A percentile compares a stretch with the other conserved stretches of the same genome.
Evolutionary conservation across 2,113 vertebrate species (phyloP).

Genomic region (Elanoides forficatus): DNA sequence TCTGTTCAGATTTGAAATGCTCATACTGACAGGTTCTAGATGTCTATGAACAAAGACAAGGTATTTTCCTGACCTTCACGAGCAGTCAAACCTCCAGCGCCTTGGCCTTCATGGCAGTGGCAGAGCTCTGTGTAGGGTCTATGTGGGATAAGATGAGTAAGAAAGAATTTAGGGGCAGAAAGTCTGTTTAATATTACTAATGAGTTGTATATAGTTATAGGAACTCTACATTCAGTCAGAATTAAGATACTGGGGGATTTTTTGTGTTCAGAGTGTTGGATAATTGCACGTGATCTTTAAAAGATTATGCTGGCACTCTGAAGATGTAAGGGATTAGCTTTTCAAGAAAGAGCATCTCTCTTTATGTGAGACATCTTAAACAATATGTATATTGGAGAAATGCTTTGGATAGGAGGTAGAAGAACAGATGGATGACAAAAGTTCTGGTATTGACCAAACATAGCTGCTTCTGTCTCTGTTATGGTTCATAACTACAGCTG

Average conservation of each 20-base stretch:
- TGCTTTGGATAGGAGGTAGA: not conserved
- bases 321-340: not conserved
- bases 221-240: not conserved
- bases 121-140: not conserved
- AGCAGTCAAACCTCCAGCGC: not conserved
- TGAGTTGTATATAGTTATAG: not conserved
- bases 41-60: not conserved
- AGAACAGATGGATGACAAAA: not conserved
- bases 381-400: not conserved
- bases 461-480: not conserved
- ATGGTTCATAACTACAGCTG: not conserved
- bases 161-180: not conserved
- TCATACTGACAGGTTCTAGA: not conserved
- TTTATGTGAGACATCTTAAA: not conserved
- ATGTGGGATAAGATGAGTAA: not conserved
- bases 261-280: accelerated
- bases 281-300: not conserved
- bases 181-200: not conserved
- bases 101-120: not conserved
- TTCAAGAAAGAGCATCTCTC: not conserved
- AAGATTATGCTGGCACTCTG: not conserved
- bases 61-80: not conserved
- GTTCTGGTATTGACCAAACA: not conserved
- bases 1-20: not conserved
- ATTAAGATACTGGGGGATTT: not conserved